Percentiles rank a stretch among this genome's conserved stretches.
Conservation (phyloP, 2,113 vertebrate species). For the Anseranas semipalmata region DNA sequence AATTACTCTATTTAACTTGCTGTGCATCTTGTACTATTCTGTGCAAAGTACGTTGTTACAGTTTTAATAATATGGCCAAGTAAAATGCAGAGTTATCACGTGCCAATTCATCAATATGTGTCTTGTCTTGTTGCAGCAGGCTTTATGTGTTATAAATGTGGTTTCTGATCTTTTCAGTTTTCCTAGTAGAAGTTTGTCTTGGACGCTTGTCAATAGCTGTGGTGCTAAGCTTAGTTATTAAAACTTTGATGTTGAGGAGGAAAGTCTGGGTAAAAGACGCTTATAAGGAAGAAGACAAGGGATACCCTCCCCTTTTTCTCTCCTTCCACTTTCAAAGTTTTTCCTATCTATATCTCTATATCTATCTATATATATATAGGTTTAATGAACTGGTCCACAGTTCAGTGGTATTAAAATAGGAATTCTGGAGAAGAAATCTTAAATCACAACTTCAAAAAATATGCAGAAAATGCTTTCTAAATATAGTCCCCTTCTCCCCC, state of each 20-base stretch:
- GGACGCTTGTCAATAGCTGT: constrained; percentile 14
- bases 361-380: too few relatives aligned
- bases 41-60: neutral
- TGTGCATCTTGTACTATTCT: neutral
- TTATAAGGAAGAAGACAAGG: neutral
- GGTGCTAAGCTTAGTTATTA: neutral
- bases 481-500: too few relatives aligned
- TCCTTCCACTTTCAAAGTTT: neutral
- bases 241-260: constrained; percentile 20
- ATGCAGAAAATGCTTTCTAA: neutral
- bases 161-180: constrained; percentile 12
- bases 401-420: neutral
- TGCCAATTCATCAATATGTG: constrained; percentile 32
- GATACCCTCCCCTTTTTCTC: neutral
- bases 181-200: constrained; percentile 39
- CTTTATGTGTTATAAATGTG: neutral
- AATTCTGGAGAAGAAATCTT: neutral
- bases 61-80: neutral
- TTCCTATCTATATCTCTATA: neutral
- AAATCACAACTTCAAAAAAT: neutral
- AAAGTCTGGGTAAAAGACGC: constrained; percentile 7
- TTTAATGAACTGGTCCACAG: neutral
- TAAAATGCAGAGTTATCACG: neutral
- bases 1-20: neutral
- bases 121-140: constrained; percentile 47